phyloP scores from a whole-genome alignment of 2,113 vertebrate genomes.

The Onychostoma macrolepis region DNA sequence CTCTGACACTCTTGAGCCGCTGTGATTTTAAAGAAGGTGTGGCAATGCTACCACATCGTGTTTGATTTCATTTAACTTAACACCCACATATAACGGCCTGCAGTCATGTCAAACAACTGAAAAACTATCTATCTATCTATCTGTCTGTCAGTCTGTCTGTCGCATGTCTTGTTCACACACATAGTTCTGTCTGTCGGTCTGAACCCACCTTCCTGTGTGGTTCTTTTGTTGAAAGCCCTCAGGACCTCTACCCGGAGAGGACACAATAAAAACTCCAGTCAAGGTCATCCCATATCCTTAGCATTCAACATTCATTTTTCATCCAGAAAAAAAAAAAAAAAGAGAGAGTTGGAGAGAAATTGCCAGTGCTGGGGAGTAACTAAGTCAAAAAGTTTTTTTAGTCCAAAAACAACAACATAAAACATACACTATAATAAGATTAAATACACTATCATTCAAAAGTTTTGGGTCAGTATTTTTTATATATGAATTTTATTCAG shows the following conservation, averaged over 20 bases:
- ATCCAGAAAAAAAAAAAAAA: neutral
- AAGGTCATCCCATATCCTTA: neutral
- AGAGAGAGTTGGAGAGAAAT: neutral
- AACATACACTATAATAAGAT: neutral
- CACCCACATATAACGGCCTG: neutral
- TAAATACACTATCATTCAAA: neutral
- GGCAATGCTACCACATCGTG: neutral
- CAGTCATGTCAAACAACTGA: neutral
- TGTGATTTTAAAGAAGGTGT: slow-evolving; percentile 33
- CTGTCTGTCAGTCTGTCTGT: neutral
- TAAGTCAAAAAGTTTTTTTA: too few relatives aligned
- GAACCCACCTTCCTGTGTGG: neutral
- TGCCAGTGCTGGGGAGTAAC: too few relatives aligned
- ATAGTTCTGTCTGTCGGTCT: neutral
- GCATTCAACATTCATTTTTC: neutral
- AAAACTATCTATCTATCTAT: neutral
- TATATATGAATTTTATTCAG: too few relatives aligned
- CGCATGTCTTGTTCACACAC: neutral
- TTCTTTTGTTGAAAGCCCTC: neutral
- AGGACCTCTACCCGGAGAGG: neutral
- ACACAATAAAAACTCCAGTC: neutral
- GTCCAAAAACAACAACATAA: neutral
- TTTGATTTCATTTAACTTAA: neutral
- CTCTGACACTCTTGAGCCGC: slow-evolving; percentile 6
- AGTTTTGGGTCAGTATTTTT: neutral